Conservation (phyloP, 2,113 vertebrate species). For the Hippocampus comes region DNA sequence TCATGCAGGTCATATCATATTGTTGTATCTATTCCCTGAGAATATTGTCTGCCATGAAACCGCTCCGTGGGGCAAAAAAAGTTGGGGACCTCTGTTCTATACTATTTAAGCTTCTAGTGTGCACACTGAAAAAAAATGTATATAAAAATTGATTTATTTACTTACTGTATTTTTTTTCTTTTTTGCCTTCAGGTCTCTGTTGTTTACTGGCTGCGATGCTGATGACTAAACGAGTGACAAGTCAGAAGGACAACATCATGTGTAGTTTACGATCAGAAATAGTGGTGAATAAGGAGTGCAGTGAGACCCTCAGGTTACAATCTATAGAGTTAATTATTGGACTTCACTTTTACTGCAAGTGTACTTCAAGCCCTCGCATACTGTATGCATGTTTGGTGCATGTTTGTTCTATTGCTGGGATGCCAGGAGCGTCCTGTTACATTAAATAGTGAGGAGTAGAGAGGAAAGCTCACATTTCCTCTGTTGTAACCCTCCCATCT, state of each 20-base stretch:
- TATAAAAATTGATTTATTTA: no score
- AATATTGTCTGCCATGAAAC: no score
- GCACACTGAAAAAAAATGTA: no score
- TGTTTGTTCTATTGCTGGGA: neutral
- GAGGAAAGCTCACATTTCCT: constrained; percentile 28
- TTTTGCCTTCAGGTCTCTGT: neutral
- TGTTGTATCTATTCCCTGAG: no score
- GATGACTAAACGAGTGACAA: neutral
- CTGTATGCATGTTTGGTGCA: neutral
- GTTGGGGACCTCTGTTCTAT: no score
- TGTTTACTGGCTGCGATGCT: neutral
- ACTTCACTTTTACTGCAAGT: neutral
- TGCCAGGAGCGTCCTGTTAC: constrained; percentile 35
- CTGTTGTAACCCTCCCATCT: constrained; percentile 32
- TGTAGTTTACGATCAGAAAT: neutral
- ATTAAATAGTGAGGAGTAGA: constrained; percentile 18
- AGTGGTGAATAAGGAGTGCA: neutral
- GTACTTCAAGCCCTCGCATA: neutral
- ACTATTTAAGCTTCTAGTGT: no score
- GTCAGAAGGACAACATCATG: neutral
- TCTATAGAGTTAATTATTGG: neutral
- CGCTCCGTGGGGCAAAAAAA: no score
- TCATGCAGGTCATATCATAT: no score
- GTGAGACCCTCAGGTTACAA: neutral
- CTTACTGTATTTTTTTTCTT: neutral